phyloP scores from a whole-genome alignment of 1,140 invertebrate genomes.

The Rhysida immarginata region DNA sequence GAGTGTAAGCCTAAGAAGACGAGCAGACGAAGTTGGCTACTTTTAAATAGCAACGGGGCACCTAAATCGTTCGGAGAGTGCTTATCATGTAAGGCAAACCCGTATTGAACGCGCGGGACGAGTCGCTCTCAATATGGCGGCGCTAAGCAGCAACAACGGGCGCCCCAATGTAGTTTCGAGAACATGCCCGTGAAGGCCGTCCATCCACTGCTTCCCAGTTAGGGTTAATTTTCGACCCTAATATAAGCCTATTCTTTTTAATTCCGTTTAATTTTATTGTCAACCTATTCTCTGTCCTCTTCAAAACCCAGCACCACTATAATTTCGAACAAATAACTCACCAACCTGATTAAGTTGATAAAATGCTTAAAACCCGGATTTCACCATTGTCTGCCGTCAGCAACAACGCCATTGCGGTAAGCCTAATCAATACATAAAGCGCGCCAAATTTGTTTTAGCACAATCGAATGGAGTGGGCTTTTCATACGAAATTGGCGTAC shows the following conservation, averaged over 20 bases:
- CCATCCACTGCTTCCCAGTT: neutral
- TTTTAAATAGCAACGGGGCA: no score
- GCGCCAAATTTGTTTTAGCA: neutral
- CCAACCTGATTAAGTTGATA: neutral
- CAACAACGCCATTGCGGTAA: constrained; percentile 1
- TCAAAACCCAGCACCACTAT: neutral
- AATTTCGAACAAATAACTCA: neutral
- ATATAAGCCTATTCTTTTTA: neutral
- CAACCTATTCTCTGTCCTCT: neutral
- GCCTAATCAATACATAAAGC: neutral
- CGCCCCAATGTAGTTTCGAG: neutral
- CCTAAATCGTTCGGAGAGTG: no score
- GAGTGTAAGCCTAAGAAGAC: no score
- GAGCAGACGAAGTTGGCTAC: no score
- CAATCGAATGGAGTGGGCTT: no score
- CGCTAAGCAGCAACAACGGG: neutral
- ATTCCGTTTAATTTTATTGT: no score
- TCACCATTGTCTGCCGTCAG: neutral
- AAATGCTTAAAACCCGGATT: neutral
- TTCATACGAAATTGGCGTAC: no score
- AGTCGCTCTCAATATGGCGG: neutral
- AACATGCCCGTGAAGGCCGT: neutral
- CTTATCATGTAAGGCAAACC: neutral
- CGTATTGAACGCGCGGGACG: neutral
- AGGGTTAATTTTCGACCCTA: neutral